phyloP scores from a whole-genome alignment of 2,797 vertebrate species.

The Prunella strophiata region DNA sequence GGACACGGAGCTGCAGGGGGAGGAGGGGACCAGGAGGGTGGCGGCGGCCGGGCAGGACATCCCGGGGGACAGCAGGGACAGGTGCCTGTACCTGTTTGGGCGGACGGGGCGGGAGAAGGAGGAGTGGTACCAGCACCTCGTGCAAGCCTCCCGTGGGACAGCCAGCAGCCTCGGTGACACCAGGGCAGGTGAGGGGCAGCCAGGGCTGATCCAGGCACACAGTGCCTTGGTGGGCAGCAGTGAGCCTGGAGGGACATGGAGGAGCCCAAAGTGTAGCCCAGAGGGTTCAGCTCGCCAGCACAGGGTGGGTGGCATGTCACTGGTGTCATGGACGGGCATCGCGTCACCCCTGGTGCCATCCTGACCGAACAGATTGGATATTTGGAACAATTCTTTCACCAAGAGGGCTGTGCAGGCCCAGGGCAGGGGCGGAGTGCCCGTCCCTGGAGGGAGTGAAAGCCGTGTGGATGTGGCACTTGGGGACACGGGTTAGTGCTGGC shows the following conservation, averaged over 20 bases:
- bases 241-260: rapidly evolving
- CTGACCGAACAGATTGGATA: not conserved
- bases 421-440: not conserved
- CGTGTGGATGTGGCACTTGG: rapidly evolving
- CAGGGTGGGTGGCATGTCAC: not conserved
- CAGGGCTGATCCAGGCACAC: rapidly evolving
- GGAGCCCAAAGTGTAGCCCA: not conserved
- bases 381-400: not conserved
- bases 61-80: conserved; percentile 5
- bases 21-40: conserved; percentile 7
- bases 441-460: not conserved
- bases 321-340: not conserved
- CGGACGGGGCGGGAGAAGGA: conserved; percentile 90
- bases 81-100: conserved; percentile 85
- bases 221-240: not conserved
- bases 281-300: not conserved
- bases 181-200: conserved; percentile 69
- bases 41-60: not conserved
- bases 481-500: not conserved
- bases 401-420: not conserved
- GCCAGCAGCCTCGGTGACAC: conserved; percentile 55
- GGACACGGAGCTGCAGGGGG: not conserved
- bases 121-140: conserved; percentile 88
- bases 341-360: not conserved
- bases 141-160: conserved; percentile 70